Evolutionary conservation across 2,888 invertebrate genomes (phyloP).

Genomic region (Trissolcus japonicus): DNA sequence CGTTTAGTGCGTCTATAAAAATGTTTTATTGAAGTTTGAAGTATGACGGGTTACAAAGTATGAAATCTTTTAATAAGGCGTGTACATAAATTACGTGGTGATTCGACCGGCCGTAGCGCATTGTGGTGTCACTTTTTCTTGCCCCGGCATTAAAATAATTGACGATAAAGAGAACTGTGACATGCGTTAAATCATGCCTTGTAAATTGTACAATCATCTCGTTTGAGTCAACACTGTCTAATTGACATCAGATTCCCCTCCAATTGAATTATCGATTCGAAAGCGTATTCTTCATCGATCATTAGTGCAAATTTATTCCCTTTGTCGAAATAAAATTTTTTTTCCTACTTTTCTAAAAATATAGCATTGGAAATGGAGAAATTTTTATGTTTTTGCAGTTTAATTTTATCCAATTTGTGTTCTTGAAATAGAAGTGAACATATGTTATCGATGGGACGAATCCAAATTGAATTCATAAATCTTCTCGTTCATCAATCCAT

Average conservation of each 20-base stretch:
- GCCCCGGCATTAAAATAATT: constrained; percentile 41
- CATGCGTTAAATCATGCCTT: constrained; percentile 45
- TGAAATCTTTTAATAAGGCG: constrained; percentile 46
- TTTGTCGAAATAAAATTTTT: background rate
- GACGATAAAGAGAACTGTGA: constrained; percentile 44
- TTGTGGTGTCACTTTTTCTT: constrained; percentile 29
- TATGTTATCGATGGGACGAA: too few species aligned
- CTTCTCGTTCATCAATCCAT: too few species aligned
- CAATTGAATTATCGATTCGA: constrained; percentile 27
- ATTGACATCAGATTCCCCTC: constrained; percentile 37
- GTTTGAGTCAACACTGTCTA: constrained; percentile 25
- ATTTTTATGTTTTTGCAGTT: too few species aligned
- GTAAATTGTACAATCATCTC: constrained; percentile 45
- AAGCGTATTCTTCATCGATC: constrained; percentile 2
- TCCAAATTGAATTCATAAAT: too few species aligned
- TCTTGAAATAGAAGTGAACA: too few species aligned
- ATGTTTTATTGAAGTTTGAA: constrained; percentile 32
- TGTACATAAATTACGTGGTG: constrained; percentile 41
- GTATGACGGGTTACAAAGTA: constrained; percentile 23
- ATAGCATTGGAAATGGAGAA: too few species aligned
- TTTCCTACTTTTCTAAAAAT: background rate
- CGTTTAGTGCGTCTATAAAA: constrained; percentile 52
- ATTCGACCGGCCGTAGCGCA: constrained; percentile 22
- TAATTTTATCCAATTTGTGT: too few species aligned
- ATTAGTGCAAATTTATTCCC: background rate